Percentiles rank a stretch among this genome's conserved stretches.
Conservation (phyloP, 2,797 vertebrate genomes). For the Clarias platycephalus region DNA sequence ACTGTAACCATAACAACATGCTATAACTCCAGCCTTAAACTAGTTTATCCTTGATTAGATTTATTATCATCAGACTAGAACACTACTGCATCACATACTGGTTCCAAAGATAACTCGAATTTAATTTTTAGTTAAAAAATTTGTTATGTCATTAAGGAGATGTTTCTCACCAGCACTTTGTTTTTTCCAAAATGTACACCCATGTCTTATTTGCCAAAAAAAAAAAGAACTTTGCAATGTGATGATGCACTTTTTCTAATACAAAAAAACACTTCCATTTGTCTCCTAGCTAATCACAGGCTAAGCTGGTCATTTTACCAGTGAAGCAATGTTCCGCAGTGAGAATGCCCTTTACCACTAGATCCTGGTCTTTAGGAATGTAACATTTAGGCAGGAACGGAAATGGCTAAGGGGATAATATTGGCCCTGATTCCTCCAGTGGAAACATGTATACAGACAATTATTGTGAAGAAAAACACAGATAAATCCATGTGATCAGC, state of each 20-base stretch:
- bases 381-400: not conserved
- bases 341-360: not conserved
- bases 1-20: not conserved
- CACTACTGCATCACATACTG: not conserved
- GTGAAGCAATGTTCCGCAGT: not conserved
- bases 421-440: not conserved
- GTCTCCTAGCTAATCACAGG: not conserved
- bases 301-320: too few species aligned
- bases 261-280: not conserved
- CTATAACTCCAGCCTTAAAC: not conserved
- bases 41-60: not conserved
- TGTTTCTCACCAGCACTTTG: not conserved
- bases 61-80: not conserved
- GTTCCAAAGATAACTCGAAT: too few species aligned
- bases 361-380: not conserved
- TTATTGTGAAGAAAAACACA: not conserved
- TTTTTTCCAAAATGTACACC: not conserved
- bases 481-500: not conserved
- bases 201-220: not conserved
- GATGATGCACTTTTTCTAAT: not conserved
- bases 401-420: not conserved
- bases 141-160: not conserved
- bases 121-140: too few species aligned
- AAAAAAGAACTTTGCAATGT: not conserved
- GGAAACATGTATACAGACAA: not conserved